Conservation (phyloP, 2,888 invertebrate genomes). For the Megaustenia siamemsis region DNA sequence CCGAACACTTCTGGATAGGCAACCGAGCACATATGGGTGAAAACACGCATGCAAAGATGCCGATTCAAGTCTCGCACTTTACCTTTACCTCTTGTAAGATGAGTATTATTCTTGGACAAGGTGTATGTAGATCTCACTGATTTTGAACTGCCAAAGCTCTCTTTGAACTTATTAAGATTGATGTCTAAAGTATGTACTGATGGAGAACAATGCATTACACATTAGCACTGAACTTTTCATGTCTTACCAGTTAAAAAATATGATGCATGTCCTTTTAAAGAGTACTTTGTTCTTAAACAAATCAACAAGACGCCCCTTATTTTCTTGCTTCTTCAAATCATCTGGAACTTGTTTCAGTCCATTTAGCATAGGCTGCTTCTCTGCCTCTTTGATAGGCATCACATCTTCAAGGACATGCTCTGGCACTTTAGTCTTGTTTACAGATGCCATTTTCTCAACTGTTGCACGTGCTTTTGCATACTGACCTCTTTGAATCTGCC, state of each 20-base stretch:
- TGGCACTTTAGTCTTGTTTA: constrained; percentile 38
- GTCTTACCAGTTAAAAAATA: constrained; percentile 41
- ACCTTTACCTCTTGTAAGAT: too few species aligned
- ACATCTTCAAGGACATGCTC: constrained; percentile 49
- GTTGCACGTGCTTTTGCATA: constrained; percentile 43
- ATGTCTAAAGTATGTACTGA: too few species aligned
- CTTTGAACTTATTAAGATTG: too few species aligned
- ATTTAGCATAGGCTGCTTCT: not conserved
- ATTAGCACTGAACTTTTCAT: too few species aligned
- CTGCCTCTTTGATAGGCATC: constrained; percentile 1
- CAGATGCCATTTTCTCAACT: constrained; percentile 26
- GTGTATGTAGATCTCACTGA: too few species aligned
- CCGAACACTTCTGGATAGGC: too few species aligned
- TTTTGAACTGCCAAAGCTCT: too few species aligned
- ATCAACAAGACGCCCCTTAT: constrained; percentile 22
- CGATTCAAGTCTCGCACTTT: too few species aligned
- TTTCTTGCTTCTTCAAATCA: not conserved
- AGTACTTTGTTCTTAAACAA: constrained; percentile 25
- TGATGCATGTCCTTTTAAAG: constrained; percentile 17
- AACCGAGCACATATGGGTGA: too few species aligned
- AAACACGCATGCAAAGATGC: too few species aligned
- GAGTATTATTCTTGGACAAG: too few species aligned
- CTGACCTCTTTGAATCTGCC: constrained; percentile 53
- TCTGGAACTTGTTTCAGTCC: not conserved
- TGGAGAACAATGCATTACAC: too few species aligned